phyloP scores from a whole-genome alignment of 2,797 vertebrate species.

The Neostethus bicornis region DNA sequence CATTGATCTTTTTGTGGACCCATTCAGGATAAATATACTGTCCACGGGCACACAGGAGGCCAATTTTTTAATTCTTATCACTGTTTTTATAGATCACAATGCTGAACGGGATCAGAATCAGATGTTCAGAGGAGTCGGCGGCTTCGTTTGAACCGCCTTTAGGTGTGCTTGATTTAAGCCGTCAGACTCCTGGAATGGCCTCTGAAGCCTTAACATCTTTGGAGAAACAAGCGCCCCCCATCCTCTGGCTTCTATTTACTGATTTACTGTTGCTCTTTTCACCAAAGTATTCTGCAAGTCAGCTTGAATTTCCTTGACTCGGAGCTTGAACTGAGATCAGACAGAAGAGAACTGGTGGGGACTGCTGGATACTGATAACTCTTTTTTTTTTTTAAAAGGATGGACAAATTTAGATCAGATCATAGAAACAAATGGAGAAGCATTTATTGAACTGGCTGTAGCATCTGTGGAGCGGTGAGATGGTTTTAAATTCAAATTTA shows the following conservation, averaged over 20 bases:
- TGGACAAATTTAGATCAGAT: conserved; percentile 36
- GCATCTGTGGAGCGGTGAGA: conserved; percentile 15
- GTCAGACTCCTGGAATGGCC: conserved; percentile 52
- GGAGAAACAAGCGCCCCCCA: conserved; percentile 27
- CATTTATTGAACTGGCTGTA: conserved; percentile 1
- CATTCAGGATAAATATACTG: too few species aligned
- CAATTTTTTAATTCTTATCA: conserved; percentile 67
- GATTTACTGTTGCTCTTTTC: conserved; percentile 32
- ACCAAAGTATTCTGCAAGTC: conserved; percentile 35
- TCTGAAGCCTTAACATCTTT: conserved; percentile 36
- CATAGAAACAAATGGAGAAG: conserved; percentile 12
- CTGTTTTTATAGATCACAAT: conserved; percentile 57
- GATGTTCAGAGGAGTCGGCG: conserved; percentile 48
- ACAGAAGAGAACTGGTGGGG: conserved; percentile 25
- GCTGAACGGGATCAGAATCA: conserved; percentile 53
- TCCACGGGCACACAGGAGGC: conserved; percentile 66
- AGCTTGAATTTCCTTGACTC: conserved; percentile 19
- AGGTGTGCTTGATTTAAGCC: conserved; percentile 59
- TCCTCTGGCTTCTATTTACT: conserved; percentile 45
- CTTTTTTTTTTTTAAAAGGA: conserved; percentile 22
- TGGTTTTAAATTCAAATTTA: too few species aligned
- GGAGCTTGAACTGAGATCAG: conserved; percentile 32
- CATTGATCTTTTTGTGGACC: too few species aligned
- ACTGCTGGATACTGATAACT: conserved; percentile 18
- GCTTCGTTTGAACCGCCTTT: conserved; percentile 43